Evolutionary conservation across 2,797 vertebrate genomes (phyloP), one percentile per base, ranked within the genome.

Genomic region (Natrix natrix): DNA sequence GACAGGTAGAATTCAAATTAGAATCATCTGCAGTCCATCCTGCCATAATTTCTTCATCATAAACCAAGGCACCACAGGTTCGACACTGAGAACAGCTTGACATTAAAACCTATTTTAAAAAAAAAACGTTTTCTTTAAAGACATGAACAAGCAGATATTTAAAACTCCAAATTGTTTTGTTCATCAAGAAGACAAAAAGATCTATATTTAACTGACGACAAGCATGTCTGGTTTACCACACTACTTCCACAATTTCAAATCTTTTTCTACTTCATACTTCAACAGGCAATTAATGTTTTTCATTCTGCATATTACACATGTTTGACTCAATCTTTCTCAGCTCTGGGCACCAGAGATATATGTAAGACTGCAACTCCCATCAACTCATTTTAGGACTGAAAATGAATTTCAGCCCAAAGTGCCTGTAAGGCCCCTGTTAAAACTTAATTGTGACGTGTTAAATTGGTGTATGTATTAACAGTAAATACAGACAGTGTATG

Each of bases 21-120:
- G 99, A 99, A 96, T 99, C 99, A 32, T 99, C 98, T 13, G 99
- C 99, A 0, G 98, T 99, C 99, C 99, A 99, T 55, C 99, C 99
- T 43, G 99, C 99, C 99, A 99, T 99, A 93, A 99, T 99, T 98
- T 99, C 99, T 97, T 99, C 99, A 92, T 99, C 99, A 90, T 99
- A 99, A 94, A 99, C 99, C 96, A 99, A 97, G 59, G 98, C 98
- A 95, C 98, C 98, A 96, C 99, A 99, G 20, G 97, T 97, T 95
- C 96, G 98, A 94, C 99, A 99, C 87, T 98, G 98, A 87, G 99
- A 99, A 96, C 99, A 99, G 95, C 99, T 99, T 94, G 99, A 99
- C 98, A 99, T 99, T 96, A 99, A 97, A 91, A 99, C 99, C 99
- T 99, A 93, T 12, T 94, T 61, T 43, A 94, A 94, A 92, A 20